phyloP scores from a whole-genome alignment of 2,113 vertebrate genomes.

The human (Homo sapiens) region GRCh38 chr2:217392501-217393000 shows the following conservation, averaged over 20 bases:
- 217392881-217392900: not conserved
- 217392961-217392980: not conserved
- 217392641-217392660: conserved; percentile 36
- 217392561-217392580: not conserved
- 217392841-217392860: not conserved
- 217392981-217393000: not conserved
- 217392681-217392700: not conserved
- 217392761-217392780: conserved; percentile 28
- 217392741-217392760: conserved; percentile 34
- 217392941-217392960: not conserved
- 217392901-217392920: not conserved
- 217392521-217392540: not conserved
- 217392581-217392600: not conserved
- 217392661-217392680: not conserved
- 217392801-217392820: not conserved
- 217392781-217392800: conserved; percentile 44
- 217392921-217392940: not conserved
- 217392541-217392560: not conserved
- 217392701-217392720: not conserved
- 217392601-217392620: too few relatives aligned
- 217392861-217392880: not conserved
- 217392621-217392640: conserved; percentile 16
- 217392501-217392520: not conserved
- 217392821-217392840: not conserved
- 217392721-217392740: not conserved